These are phyloP conservation scores for Styela plicata DNA, from an alignment of 23 tunicate genomes.

Conservation along the genomic window DNA sequence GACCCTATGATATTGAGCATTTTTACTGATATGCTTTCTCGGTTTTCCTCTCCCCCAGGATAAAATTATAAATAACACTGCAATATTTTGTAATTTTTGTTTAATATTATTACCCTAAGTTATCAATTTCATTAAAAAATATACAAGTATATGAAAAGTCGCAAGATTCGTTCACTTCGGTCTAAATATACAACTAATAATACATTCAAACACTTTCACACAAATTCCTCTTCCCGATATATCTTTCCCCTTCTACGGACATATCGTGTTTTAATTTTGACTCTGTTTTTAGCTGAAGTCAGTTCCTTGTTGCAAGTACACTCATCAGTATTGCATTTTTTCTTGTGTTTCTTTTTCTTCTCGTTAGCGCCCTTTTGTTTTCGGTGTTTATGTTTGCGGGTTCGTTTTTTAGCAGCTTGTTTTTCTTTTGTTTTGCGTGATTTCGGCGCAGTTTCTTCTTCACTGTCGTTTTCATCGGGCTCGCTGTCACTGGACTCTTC, in stretches of 20 bases:
- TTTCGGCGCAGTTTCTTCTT: not conserved
- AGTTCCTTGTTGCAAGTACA: constrained; percentile 61
- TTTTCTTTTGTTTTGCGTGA: not conserved
- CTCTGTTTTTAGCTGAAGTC: constrained; percentile 50
- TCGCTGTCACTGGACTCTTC: not conserved
- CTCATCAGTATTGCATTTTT: constrained; percentile 20
- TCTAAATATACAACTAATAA: too few relatives aligned
- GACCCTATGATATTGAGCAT: too few relatives aligned
- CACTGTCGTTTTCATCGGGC: not conserved
- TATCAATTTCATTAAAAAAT: too few relatives aligned
- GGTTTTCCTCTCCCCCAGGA: too few relatives aligned
- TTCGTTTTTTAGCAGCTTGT: not conserved
- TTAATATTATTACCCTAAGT: too few relatives aligned
- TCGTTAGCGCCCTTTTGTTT: not conserved
- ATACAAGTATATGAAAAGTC: too few relatives aligned
- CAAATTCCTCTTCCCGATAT: constrained; percentile 73
- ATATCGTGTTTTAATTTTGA: constrained; percentile 55
- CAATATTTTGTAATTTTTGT: too few relatives aligned
- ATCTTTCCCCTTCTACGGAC: constrained; percentile 58
- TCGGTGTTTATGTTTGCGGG: constrained; percentile 5
- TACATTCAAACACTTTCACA: too few relatives aligned
- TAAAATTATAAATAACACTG: too few relatives aligned
- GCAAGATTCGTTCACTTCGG: too few relatives aligned
- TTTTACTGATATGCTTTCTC: too few relatives aligned
- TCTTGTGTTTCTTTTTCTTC: constrained; percentile 13